Percentiles rank a stretch among this genome's conserved stretches.
These are phyloP conservation scores for Anomalospiza imberbis DNA, from an alignment of 2,797 vertebrate genomes.

Conservation along the genomic window DNA sequence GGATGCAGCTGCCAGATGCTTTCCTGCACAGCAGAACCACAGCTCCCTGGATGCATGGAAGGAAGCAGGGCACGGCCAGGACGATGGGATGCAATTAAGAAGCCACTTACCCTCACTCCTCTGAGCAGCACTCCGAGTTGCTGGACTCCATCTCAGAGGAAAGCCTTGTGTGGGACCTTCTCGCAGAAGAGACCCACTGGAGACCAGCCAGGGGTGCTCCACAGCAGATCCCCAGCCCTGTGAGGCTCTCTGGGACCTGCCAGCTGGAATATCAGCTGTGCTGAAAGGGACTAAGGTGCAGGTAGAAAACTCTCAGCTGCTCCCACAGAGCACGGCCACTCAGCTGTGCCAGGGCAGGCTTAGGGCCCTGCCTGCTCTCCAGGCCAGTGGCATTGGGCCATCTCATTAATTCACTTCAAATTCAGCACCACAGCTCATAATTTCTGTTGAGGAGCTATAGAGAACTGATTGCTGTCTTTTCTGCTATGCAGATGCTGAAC, in stretches of 20 bases:
- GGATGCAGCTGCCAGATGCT: not conserved
- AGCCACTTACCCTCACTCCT: not conserved
- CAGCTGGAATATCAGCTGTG: not conserved
- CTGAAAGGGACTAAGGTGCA: not conserved
- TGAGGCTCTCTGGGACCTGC: not conserved
- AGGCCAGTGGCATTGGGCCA: not conserved
- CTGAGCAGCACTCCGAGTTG: not conserved
- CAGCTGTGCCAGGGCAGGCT: not conserved
- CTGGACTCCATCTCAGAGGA: not conserved
- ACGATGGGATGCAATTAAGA: fast-evolving
- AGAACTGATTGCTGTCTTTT: not conserved
- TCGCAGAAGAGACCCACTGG: not conserved
- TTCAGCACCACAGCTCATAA: not conserved
- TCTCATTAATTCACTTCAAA: not conserved
- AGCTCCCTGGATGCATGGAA: not conserved
- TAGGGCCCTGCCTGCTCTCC: not conserved
- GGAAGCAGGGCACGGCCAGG: not conserved
- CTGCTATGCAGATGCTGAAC: not conserved
- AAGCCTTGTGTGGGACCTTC: not conserved
- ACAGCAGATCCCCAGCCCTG: not conserved
- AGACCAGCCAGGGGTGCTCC: not conserved
- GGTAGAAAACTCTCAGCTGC: not conserved
- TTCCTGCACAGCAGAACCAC: not conserved
- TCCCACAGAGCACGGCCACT: fast-evolving
- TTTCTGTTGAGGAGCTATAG: not conserved